phyloP scores from a whole-genome alignment of 2,797 vertebrate species.

The Falco columbarius region DNA sequence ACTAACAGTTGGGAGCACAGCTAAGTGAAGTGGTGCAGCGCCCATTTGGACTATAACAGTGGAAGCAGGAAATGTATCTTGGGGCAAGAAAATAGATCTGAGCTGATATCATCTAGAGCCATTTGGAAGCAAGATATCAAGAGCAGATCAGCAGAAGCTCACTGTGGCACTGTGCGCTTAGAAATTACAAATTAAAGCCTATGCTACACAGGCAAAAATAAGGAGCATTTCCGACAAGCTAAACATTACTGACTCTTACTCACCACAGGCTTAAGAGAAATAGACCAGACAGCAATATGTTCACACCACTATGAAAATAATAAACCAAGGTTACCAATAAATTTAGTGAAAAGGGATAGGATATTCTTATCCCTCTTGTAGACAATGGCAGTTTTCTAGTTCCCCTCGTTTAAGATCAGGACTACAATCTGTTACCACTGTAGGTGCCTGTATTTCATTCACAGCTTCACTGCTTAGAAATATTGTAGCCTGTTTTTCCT shows the following conservation, averaged over 20 bases:
- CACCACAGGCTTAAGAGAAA: not conserved
- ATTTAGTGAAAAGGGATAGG: not conserved
- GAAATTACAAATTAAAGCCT: not conserved
- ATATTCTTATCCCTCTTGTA: not conserved
- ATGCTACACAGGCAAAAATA: not conserved
- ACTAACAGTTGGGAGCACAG: not conserved
- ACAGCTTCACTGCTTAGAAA: not conserved
- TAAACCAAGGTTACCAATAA: not conserved
- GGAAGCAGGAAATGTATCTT: not conserved
- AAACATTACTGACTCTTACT: not conserved
- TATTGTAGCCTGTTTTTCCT: not conserved
- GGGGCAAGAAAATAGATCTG: not conserved
- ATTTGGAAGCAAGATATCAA: not conserved
- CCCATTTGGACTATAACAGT: not conserved
- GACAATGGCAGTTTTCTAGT: not conserved
- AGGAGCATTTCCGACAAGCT: not conserved
- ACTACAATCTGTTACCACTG: not conserved
- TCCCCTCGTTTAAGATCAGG: not conserved
- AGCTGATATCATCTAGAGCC: not conserved
- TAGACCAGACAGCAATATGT: not conserved
- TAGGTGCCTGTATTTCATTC: not conserved
- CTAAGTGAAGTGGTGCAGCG: not conserved
- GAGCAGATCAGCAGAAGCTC: not conserved
- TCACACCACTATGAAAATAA: not conserved
- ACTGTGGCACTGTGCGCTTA: not conserved